phyloP scores from a whole-genome alignment of 2,797 vertebrate species.

The Monodelphis domestica region DNA sequence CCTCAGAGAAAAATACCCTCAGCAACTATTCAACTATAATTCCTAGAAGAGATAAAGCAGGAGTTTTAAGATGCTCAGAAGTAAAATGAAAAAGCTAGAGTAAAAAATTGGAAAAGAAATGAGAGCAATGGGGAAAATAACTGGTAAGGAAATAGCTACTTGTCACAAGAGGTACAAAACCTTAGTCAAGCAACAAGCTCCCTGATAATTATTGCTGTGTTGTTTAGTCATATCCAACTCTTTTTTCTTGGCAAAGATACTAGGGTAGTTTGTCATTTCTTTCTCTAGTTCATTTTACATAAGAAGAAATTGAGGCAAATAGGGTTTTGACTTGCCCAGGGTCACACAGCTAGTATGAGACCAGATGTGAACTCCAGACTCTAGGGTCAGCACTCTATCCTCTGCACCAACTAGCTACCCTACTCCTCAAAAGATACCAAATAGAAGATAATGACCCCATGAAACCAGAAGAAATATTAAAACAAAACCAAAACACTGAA shows the following conservation, averaged over 20 bases:
- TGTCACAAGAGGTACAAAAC: neutral
- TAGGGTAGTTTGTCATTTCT: too few species aligned
- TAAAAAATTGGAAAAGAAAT: neutral
- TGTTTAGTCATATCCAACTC: too few species aligned
- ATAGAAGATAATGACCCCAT: neutral
- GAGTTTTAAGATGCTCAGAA: neutral
- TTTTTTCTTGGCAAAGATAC: too few species aligned
- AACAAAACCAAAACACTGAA: neutral
- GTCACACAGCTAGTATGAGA: too few species aligned
- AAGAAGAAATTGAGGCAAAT: too few species aligned
- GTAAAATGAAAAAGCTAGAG: neutral
- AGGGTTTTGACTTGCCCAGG: too few species aligned
- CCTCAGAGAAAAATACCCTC: neutral
- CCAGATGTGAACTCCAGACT: too few species aligned
- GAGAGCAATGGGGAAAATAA: neutral
- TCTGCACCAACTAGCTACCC: too few species aligned
- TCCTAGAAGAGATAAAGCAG: neutral
- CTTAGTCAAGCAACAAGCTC: neutral
- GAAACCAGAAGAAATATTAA: neutral
- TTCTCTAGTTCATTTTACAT: too few species aligned
- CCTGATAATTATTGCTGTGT: neutral
- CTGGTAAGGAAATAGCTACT: neutral
- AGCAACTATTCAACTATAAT: neutral
- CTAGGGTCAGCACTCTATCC: too few species aligned
- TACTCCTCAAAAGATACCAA: too few species aligned